Base-by-base conservation (phyloP, 2,113 vertebrate genomes). In the Sinosuthora webbiana region DNA sequence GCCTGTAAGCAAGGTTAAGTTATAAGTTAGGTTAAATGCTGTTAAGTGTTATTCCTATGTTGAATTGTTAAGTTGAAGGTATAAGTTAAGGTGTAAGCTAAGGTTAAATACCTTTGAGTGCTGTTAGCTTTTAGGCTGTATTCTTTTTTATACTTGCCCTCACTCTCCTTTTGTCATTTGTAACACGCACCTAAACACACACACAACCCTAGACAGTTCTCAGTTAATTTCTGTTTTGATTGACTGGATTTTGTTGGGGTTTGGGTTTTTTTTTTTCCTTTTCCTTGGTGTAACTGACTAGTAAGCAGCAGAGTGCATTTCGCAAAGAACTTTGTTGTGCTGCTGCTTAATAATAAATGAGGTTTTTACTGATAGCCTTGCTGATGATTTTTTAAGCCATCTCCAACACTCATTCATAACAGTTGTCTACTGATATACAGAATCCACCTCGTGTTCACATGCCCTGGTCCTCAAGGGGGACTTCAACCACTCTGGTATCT, bases 321-420 rank as follows among this genome's bases (percentile, higher is more conserved):
- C 35, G 42, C 20, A 41, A 49, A 56, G 30, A 65, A 25, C 30
- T 57, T 69, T 35, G 35, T 24, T 2, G 0, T n/a, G 24, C 44
- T 59, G 19, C 56, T 56, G 24, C 13, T 65, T 49, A 65, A 20
- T 35, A 30, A 11, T 13, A 75, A 16, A 67, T 24, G 31, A 67
- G 30, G 7, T 28, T 65, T 42, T 49, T 30, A 49, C 50, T 65
- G 24, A 75, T 20, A 65, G 10, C 4, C 35, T 41, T 30, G 42
- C 10, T 57, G 20, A 41, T 49, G 15, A n/a, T 20, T 56, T 64
- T 74, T 41, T 49, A 65, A 57, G 60, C 1, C 0, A 41, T 35
- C 15, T 57, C 70, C 56, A 65, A 74, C 59, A 65, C 10, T 35
- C 1, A 0, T 25, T 50, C 0, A 0, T 16, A 50, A 57, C 20